Conservation (phyloP, 2,888 invertebrate species). For the Atethmia centrago region DNA sequence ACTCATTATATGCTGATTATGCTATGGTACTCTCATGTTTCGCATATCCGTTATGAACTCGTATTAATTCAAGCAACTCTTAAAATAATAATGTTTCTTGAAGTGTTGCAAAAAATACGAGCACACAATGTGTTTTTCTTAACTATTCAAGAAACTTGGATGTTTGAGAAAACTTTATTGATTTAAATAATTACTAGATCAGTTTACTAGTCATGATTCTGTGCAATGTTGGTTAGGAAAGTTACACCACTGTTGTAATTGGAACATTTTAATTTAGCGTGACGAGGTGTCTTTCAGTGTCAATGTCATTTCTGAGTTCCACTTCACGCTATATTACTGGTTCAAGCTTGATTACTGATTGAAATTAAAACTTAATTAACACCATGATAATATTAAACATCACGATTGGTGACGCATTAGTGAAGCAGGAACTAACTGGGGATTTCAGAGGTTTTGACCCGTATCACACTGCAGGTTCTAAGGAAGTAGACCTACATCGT, state of each 20-base stretch:
- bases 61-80: neutral
- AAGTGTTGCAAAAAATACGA: neutral
- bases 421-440: slow-evolving; percentile 45
- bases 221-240: slow-evolving; percentile 16
- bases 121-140: neutral
- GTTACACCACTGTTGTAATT: slow-evolving; percentile 37
- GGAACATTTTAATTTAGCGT: slow-evolving; percentile 48
- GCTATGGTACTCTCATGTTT: neutral
- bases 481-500: neutral
- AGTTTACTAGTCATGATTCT: neutral
- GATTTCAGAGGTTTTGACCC: slow-evolving; percentile 24
- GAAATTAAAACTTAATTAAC: slow-evolving; percentile 43
- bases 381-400: slow-evolving; percentile 20
- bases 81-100: neutral
- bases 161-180: neutral
- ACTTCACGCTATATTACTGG: slow-evolving; percentile 62
- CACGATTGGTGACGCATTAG: slow-evolving; percentile 41
- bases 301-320: slow-evolving; percentile 63
- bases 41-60: neutral
- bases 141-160: neutral
- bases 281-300: slow-evolving; percentile 54
- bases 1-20: too few relatives aligned
- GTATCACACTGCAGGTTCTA: slow-evolving; percentile 4
- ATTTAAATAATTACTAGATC: neutral
- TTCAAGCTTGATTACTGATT: slow-evolving; percentile 48